Evolutionary conservation across 2,888 invertebrate species (phyloP).

Genomic region (Lacanobia oleracea): DNA sequence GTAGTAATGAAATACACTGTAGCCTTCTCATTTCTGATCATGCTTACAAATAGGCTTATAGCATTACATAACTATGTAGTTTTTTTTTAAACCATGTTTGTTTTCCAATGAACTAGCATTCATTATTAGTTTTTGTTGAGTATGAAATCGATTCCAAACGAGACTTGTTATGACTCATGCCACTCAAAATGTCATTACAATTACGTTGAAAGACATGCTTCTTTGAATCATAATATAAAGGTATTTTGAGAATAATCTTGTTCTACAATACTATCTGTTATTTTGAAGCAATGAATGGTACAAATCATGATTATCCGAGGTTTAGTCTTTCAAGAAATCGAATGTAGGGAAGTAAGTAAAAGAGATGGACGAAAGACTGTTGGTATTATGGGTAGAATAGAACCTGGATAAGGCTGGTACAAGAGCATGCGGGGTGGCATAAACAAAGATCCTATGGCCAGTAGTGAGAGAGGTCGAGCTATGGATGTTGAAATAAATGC

Average conservation of each 20-base stretch:
- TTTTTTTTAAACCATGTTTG: constrained; percentile 32
- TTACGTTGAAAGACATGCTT: constrained; percentile 14
- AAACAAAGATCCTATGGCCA: not conserved
- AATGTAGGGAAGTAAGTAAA: too few species aligned
- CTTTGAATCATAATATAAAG: constrained; percentile 18
- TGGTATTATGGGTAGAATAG: not conserved
- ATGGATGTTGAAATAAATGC: not conserved
- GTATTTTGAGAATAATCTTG: not conserved
- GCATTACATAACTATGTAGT: constrained; percentile 16
- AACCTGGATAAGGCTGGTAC: not conserved
- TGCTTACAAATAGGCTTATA: constrained; percentile 8
- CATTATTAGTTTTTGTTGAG: constrained; percentile 40
- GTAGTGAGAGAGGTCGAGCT: not conserved
- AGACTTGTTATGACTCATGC: constrained; percentile 47
- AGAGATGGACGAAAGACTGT: not conserved
- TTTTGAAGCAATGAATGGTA: not conserved
- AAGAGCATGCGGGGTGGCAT: not conserved
- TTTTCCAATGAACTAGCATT: constrained; percentile 39
- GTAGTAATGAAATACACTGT: not conserved
- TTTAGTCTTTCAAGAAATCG: not conserved
- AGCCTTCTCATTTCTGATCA: not conserved
- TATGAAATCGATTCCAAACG: constrained; percentile 43
- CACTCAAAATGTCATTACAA: constrained; percentile 44
- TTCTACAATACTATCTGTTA: not conserved
- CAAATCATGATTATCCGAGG: not conserved